Conservation (phyloP, 1,140 invertebrate species). For the Planococcus citri region DNA sequence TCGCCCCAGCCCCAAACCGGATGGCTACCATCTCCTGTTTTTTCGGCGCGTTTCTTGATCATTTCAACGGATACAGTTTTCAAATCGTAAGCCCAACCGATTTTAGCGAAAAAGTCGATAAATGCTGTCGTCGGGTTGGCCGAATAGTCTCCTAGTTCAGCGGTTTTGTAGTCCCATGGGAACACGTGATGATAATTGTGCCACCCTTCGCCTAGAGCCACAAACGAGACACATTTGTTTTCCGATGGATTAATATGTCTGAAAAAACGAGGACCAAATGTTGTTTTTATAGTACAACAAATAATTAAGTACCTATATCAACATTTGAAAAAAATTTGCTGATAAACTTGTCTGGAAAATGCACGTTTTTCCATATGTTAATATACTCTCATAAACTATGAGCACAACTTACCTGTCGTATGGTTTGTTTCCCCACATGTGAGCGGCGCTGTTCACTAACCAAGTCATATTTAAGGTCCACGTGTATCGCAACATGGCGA, state of each 20-base stretch:
- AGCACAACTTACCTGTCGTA: slow-evolving; percentile 72
- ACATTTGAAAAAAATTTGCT: no score
- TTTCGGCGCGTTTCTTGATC: slow-evolving; percentile 38
- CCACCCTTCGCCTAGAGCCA: slow-evolving; percentile 74
- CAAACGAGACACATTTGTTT: slow-evolving; percentile 53
- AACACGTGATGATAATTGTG: slow-evolving; percentile 95
- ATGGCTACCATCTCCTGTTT: slow-evolving; percentile 49
- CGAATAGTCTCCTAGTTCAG: slow-evolving; percentile 62
- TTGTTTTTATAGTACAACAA: no score
- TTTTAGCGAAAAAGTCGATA: slow-evolving; percentile 50
- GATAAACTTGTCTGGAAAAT: no score
- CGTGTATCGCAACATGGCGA: slow-evolving; percentile 70
- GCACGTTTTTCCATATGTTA: neutral
- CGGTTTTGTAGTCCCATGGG: slow-evolving; percentile 83
- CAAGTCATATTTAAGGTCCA: slow-evolving; percentile 84
- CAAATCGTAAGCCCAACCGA: slow-evolving; percentile 70
- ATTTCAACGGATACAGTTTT: slow-evolving; percentile 44
- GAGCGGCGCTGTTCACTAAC: slow-evolving; percentile 90
- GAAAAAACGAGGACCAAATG: no score
- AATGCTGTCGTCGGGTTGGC: slow-evolving; percentile 66
- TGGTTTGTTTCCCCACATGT: slow-evolving; percentile 79
- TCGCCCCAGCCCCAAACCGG: slow-evolving; percentile 74
- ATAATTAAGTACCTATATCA: no score
- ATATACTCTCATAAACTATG: no score
- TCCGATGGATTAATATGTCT: slow-evolving; percentile 65